Conservation (phyloP, 2,888 invertebrate species). For the Drosophila anomalipes region DNA sequence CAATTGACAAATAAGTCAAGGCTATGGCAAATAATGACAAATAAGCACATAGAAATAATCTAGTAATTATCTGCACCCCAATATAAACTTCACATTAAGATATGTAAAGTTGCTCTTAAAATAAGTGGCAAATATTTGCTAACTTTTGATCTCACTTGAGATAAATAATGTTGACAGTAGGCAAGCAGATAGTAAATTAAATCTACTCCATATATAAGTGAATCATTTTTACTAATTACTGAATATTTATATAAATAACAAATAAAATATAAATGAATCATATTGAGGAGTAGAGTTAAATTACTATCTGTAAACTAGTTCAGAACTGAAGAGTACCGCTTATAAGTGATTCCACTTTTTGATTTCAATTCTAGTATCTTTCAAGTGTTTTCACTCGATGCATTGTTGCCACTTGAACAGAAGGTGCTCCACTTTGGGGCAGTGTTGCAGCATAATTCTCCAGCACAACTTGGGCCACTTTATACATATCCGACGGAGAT, state of each 20-base stretch:
- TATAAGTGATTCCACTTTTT: not conserved
- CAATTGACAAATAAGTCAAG: not conserved
- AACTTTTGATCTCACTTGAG: not conserved
- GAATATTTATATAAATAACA: not conserved
- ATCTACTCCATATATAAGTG: not conserved
- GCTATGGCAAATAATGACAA: not conserved
- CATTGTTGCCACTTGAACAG: slow-evolving; percentile 1
- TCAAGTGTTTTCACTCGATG: not conserved
- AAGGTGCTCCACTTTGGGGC: not conserved
- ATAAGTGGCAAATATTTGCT: not conserved
- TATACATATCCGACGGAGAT: slow-evolving; percentile 14
- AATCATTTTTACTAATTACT: not conserved
- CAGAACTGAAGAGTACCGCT: not conserved
- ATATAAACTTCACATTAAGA: not conserved
- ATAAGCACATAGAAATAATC: not conserved
- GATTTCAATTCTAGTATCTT: not conserved
- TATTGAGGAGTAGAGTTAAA: not conserved
- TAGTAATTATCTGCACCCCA: not conserved
- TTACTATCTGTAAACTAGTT: not conserved
- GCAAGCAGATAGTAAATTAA: not conserved
- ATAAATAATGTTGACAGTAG: not conserved
- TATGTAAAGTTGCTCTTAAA: not conserved
- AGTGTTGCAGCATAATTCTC: slow-evolving; percentile 1
- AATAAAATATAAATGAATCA: not conserved
- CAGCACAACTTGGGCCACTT: not conserved